A percentile compares a stretch with the other conserved stretches of the same genome.
Conservation (phyloP, 2,113 vertebrate genomes). For the mouse (Mus musculus) region DNA sequence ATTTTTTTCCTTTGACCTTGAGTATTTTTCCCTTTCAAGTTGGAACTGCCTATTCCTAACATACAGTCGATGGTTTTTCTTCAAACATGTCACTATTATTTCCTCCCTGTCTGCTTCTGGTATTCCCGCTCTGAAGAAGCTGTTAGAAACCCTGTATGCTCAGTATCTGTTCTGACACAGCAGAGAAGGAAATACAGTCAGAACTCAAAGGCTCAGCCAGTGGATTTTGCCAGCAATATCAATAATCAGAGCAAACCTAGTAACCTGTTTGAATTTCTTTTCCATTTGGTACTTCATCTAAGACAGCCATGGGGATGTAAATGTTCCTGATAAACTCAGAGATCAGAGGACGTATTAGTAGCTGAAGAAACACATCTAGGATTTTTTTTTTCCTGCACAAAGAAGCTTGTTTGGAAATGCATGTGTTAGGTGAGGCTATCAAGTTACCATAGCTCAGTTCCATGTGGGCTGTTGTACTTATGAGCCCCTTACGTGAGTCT, state of each 20-base stretch:
- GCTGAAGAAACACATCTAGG: background rate
- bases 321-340: background rate
- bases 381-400: background rate
- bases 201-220: background rate
- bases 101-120: background rate
- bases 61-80: background rate
- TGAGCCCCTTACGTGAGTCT: background rate
- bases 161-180: background rate
- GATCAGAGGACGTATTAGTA: background rate
- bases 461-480: background rate
- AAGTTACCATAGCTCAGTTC: background rate
- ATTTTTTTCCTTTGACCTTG: background rate
- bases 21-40: background rate
- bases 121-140: background rate
- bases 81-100: background rate
- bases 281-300: background rate
- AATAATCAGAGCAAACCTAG: background rate
- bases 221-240: background rate
- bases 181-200: background rate
- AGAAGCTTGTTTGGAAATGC: slow-evolving; percentile 60
- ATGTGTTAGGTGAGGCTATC: background rate
- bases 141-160: background rate
- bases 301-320: background rate
- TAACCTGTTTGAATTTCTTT: background rate
- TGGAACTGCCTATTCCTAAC: background rate